Evolutionary conservation across 2,888 invertebrate genomes (phyloP), one percentile per base, ranked within the genome.

Genomic region (Caenorhabditis sp.): DNA sequence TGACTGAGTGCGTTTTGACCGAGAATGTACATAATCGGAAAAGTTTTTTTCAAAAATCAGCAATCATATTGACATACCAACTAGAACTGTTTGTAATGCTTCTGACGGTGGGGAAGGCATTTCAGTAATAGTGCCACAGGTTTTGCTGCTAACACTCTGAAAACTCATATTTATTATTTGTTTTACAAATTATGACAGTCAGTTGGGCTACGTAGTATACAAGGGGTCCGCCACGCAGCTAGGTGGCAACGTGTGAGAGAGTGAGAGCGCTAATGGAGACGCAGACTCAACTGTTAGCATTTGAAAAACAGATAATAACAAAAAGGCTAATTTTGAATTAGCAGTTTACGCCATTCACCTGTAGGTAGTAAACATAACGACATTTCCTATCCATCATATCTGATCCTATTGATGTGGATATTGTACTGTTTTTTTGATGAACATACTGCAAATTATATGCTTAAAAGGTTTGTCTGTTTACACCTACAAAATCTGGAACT

Each of bases 371-470:
- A 6, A 88, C 79, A 76, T 87, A 88, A 20, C 81, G 78, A 72
- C 90, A 90, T 32, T 83, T 80, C 24, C 87, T 84, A 24, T 89
- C 88, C 89, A 90, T 90, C 81, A 88, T 77, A 61, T 89, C 89
- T 4, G 89, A 84, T 2, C 87, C 88, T 18, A 88, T 60, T 28
- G 79, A 51, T 0, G 85, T 82, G 24, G 83, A 80, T 9, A 89
- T 56, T 0, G 82, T 83, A 44, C 69, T 81, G 13, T 78, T 56
- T 18, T 55, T 15, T 13, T 83, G 83, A 28, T 69, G 78, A 15
- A 53, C 68, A 69, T 58, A 56, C 58, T 32, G 32, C 32, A 6
- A 9, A 32, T 9, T 32, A 6, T 6, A 32, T 32, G 32, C 32
- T 32, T 9, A 51, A 5, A 6, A n/a, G n/a, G n/a, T n/a, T n/a